A percentile compares a stretch with the other conserved stretches of the same genome.
Evolutionary conservation across 2,797 vertebrate species (phyloP).

Genomic region (Pangasius macronema): DNA sequence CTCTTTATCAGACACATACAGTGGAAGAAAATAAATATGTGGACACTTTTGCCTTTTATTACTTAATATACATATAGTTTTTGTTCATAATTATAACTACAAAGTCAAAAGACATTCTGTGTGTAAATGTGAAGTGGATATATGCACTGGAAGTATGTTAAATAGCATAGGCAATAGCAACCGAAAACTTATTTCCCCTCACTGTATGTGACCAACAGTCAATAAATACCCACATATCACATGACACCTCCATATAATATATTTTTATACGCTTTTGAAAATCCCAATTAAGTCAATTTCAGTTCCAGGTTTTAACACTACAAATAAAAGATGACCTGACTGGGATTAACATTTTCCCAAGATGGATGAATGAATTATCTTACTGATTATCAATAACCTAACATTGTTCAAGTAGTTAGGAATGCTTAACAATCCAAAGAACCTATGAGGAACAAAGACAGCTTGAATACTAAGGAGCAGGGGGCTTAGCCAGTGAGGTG

Average conservation of each 20-base stretch:
- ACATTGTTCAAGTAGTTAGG: neutral
- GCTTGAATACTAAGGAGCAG: neutral
- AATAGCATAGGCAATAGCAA: neutral
- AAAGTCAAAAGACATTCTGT: neutral
- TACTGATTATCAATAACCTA: neutral
- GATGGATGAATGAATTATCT: neutral
- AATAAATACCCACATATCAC: neutral
- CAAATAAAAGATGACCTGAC: neutral
- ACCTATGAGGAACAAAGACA: neutral
- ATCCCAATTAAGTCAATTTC: neutral
- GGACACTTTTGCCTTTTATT: neutral
- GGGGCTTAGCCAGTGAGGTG: too few species aligned
- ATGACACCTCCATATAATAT: too few species aligned
- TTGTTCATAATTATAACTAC: neutral
- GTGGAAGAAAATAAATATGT: neutral
- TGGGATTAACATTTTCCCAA: neutral
- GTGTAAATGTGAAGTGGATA: neutral
- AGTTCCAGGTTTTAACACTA: neutral
- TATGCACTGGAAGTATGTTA: neutral
- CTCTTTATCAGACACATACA: neutral
- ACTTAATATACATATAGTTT: neutral
- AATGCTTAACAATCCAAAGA: neutral
- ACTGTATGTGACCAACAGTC: neutral
- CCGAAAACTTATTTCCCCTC: neutral
- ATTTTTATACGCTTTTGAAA: neutral